These are phyloP conservation scores for Pangasius sanitwongsei DNA, from an alignment of 2,797 vertebrate genomes.

Conservation along the genomic window DNA sequence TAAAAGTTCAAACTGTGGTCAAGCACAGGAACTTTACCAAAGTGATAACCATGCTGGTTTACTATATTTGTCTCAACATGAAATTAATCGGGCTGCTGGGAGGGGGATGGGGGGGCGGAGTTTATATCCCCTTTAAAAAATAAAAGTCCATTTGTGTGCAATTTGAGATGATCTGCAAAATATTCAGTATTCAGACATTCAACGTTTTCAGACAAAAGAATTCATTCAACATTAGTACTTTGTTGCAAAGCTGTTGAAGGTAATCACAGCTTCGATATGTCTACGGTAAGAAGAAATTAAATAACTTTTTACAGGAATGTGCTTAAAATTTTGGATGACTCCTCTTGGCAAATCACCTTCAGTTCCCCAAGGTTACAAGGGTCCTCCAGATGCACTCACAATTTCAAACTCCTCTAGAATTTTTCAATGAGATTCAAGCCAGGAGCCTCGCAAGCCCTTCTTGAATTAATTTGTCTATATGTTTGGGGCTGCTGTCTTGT, in stretches of 20 bases:
- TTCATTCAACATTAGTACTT: background rate
- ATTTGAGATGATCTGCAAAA: background rate
- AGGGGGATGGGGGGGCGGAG: too few species aligned
- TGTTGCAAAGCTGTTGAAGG: background rate
- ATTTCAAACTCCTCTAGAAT: background rate
- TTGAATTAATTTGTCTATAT: background rate
- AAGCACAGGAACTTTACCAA: background rate
- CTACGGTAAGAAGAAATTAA: background rate
- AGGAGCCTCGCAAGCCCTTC: background rate
- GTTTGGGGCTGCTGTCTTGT: background rate
- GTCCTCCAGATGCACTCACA: background rate
- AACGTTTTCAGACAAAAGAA: background rate
- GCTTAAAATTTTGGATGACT: background rate
- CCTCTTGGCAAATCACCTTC: background rate
- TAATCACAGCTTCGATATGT: background rate
- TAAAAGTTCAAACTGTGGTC: constrained; percentile 3
- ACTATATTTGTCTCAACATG: background rate
- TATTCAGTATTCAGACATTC: background rate
- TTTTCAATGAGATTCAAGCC: background rate
- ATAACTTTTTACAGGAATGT: background rate
- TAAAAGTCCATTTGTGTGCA: background rate
- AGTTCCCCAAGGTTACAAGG: background rate
- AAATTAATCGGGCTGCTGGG: background rate
- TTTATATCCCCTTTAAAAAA: background rate
- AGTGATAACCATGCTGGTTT: background rate